Base-by-base conservation (phyloP, 2,888 invertebrate species). In the Apeira syringaria region DNA sequence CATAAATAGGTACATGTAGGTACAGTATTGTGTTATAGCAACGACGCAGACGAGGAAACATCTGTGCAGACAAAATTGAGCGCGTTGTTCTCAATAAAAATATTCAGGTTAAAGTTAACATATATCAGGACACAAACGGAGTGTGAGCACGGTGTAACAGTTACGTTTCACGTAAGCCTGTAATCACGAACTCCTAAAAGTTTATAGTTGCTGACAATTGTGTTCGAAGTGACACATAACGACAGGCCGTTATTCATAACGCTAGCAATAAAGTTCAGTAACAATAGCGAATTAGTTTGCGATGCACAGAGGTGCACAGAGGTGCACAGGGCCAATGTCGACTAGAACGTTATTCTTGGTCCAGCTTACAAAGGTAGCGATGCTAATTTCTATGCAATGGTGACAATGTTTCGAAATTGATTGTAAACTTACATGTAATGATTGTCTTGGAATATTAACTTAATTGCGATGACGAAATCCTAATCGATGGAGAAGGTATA, bases 171-270 rank as follows among this genome's bases (percentile, higher is more conserved):
- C 60, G 53, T 54, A 53, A 57, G 45, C 43, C 43, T 48, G 49
- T 47, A 52, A 59, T 50, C 48, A 42, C 37, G 48, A 44, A 46
- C 59, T 52, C 50, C 49, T 63, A 59, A 64, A 55, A 58, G 50
- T 67, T 68, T 61, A 69, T 62, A 46, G 56, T 30, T 39, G 50
- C 26, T 44, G 56, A 67, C 67, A 61, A 55, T 58, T 50, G 52
- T 46, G 56, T 66, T 65, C 56, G 52, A 56, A 57, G 55, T 61
- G 64, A 60, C 56, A 60, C 39, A 70, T 78, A 78, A 79, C 64
- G 63, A 64, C 59, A 53, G 51, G 68, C 57, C 68, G 64, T 78
- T 74, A 80, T 65, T 73, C 73, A 72, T 74, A 74, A 73, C 64
- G 67, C 65, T 63, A 58, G 56, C 59, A 68, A 63, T 71, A 74